Evolutionary conservation across 2,888 invertebrate genomes (phyloP).

Genomic region (Eilema depressum): DNA sequence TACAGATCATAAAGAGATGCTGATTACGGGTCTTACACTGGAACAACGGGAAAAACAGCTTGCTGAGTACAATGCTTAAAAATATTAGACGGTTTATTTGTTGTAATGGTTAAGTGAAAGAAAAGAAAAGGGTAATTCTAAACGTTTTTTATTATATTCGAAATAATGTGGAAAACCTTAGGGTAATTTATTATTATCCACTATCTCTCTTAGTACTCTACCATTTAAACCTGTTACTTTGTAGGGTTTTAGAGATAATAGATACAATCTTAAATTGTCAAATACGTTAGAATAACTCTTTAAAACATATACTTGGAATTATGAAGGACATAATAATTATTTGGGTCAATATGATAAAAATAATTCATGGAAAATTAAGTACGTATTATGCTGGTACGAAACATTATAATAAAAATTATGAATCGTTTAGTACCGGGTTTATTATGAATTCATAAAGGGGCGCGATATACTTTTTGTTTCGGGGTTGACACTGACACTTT

Average conservation of each 20-base stretch:
- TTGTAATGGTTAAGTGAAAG: neutral
- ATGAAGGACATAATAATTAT: neutral
- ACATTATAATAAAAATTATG: neutral
- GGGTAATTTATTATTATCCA: neutral
- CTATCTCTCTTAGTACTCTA: too few relatives aligned
- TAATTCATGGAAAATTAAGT: neutral
- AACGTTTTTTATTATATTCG: neutral
- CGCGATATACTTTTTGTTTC: neutral
- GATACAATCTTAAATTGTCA: too few relatives aligned
- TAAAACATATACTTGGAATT: neutral
- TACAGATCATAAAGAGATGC: slow-evolving; percentile 46
- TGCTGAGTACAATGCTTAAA: slow-evolving; percentile 6
- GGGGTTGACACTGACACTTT: slow-evolving; percentile 8
- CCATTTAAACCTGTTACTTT: too few relatives aligned
- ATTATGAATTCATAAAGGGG: slow-evolving; percentile 12
- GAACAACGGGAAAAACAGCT: slow-evolving; percentile 11
- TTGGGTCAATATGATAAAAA: neutral
- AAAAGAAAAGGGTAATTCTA: neutral
- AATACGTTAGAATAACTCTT: neutral
- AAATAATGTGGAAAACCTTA: neutral
- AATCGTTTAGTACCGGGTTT: slow-evolving; percentile 2
- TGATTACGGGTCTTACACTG: slow-evolving; percentile 26
- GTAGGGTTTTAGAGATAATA: too few relatives aligned
- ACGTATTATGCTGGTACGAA: neutral
- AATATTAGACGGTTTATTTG: neutral